phyloP scores from a whole-genome alignment of 2,888 invertebrate genomes.

The Hypsopygia costalis region DNA sequence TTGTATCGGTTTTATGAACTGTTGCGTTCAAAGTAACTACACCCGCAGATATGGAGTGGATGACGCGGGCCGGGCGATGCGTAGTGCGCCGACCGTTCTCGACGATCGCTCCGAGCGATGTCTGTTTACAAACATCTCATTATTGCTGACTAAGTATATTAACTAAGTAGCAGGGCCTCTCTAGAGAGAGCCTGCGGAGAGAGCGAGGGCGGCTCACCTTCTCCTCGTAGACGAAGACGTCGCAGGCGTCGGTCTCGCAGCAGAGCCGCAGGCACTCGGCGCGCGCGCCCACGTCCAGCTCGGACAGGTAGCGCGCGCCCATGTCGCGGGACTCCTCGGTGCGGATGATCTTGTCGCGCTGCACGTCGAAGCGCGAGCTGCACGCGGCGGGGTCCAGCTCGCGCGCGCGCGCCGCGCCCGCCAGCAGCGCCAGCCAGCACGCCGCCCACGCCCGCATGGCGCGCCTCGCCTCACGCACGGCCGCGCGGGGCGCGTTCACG shows the following conservation, averaged over 20 bases:
- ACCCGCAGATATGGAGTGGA: too few relatives aligned
- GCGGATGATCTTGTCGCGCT: slow-evolving; percentile 93
- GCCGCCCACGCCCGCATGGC: slow-evolving; percentile 29
- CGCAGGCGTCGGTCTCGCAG: slow-evolving; percentile 92
- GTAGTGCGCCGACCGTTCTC: too few relatives aligned
- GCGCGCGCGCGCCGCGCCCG: slow-evolving; percentile 45
- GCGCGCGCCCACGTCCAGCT: slow-evolving; percentile 89
- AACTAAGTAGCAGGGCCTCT: not conserved
- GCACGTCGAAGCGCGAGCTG: slow-evolving; percentile 90
- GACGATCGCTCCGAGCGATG: too few relatives aligned
- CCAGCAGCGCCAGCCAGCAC: slow-evolving; percentile 39
- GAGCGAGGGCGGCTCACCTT: slow-evolving; percentile 81
- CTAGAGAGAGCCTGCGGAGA: too few relatives aligned
- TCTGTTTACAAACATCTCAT: too few relatives aligned
- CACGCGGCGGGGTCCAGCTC: slow-evolving; percentile 85
- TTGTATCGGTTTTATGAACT: too few relatives aligned
- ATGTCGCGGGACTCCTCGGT: slow-evolving; percentile 93
- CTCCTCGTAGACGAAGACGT: slow-evolving; percentile 95
- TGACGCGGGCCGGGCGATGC: too few relatives aligned
- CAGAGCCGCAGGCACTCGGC: slow-evolving; percentile 92
- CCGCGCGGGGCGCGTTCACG: not conserved
- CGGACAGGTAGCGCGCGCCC: slow-evolving; percentile 94
- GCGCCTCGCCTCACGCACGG: not conserved
- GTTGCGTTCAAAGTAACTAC: too few relatives aligned
- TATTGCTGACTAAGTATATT: too few relatives aligned